Evolutionary conservation across 2,113 vertebrate species (phyloP).

Genomic region (Sinocyclocheilus anophthalmus): DNA sequence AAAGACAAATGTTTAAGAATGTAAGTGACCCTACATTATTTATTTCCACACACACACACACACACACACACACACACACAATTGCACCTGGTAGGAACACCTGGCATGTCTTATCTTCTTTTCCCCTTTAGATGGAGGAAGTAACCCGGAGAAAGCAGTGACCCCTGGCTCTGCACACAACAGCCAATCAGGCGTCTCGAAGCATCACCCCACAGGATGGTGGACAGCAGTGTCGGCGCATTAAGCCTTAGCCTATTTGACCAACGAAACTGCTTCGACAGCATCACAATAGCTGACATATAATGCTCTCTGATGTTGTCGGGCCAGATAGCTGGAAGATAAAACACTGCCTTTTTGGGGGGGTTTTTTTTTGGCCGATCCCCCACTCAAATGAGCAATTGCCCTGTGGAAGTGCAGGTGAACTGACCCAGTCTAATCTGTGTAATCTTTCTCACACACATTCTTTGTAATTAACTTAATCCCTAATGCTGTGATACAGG

Average conservation of each 20-base stretch:
- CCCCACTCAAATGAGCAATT: background rate
- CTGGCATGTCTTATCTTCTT: background rate
- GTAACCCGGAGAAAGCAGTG: constrained; percentile 57
- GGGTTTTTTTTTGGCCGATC: background rate
- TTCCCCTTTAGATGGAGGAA: constrained; percentile 74
- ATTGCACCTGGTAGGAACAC: constrained; percentile 13
- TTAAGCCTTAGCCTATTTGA: constrained; percentile 49
- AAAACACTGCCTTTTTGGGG: background rate
- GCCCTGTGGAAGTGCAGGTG: constrained; percentile 8
- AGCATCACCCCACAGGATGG: constrained; percentile 24
- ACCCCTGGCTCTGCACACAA: constrained; percentile 26
- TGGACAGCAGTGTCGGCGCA: constrained; percentile 45
- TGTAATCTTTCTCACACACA: constrained; percentile 34
- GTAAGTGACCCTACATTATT: constrained; percentile 75
- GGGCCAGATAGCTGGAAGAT: constrained; percentile 11
- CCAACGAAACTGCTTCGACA: constrained; percentile 38
- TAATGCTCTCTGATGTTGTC: constrained; percentile 22
- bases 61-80: background rate
- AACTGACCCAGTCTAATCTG: constrained; percentile 29
- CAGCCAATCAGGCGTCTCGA: constrained; percentile 28
- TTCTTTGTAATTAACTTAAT: constrained; percentile 46
- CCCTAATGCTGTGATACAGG: constrained; percentile 14
- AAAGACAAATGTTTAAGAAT: constrained; percentile 97
- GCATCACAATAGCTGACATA: constrained; percentile 32
- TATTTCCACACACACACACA: background rate